Evolutionary conservation across 1,140 invertebrate species (phyloP).

Genomic region (Reticulitermes speratus): DNA sequence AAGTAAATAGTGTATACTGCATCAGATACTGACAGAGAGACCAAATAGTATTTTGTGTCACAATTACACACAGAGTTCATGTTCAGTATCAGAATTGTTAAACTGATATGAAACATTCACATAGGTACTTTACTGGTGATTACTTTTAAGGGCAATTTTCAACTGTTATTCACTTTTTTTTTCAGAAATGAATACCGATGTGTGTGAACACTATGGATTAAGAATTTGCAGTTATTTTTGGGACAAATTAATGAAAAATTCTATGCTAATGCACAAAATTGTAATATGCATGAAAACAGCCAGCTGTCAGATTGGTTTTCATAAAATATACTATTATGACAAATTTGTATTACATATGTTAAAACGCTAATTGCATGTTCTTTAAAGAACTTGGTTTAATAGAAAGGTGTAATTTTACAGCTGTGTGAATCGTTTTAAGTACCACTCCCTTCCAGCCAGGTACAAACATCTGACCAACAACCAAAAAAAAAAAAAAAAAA

Average conservation of each 20-base stretch:
- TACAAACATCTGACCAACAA: slow-evolving; percentile 32
- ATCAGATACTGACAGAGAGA: neutral
- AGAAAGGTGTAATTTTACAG: neutral
- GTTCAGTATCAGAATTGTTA: neutral
- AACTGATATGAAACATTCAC: neutral
- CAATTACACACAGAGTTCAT: neutral
- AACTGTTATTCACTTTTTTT: too few relatives aligned
- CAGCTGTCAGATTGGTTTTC: neutral
- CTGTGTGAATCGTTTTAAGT: neutral
- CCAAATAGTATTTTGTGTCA: neutral
- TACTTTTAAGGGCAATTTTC: neutral
- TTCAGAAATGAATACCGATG: neutral
- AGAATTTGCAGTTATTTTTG: slow-evolving; percentile 10
- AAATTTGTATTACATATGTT: neutral
- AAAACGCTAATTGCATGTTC: neutral
- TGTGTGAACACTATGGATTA: neutral
- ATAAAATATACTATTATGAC: neutral
- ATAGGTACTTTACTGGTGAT: neutral
- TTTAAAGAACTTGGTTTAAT: neutral
- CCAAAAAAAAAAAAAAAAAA: slow-evolving; percentile 35
- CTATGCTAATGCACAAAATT: neutral
- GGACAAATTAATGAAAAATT: slow-evolving; percentile 4
- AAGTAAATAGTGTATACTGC: neutral
- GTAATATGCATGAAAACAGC: neutral
- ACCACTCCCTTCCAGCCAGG: neutral